A percentile compares a stretch with the other conserved stretches of the same genome.
phyloP scores from a whole-genome alignment of 2,888 invertebrate genomes.

The Pandemis corylana region DNA sequence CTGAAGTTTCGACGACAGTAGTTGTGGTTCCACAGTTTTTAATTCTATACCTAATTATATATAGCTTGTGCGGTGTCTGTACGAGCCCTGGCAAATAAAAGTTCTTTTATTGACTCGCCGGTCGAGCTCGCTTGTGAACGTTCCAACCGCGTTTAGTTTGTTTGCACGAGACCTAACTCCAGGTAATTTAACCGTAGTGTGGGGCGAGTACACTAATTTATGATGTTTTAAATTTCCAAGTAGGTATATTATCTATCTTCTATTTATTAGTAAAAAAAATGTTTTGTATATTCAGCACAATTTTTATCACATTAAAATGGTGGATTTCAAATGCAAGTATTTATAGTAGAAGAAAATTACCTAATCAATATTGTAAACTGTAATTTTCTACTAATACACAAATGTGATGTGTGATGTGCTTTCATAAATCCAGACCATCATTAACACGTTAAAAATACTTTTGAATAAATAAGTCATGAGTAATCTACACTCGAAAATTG shows the following conservation, averaged over 20 bases:
- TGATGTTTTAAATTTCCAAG: neutral
- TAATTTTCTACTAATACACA: too few species aligned
- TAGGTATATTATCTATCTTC: neutral
- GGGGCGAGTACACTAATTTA: neutral
- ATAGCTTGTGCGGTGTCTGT: conserved; percentile 1
- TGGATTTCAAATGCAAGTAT: too few species aligned
- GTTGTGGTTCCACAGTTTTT: neutral
- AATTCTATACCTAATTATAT: neutral
- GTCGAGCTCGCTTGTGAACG: neutral
- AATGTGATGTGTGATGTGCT: too few species aligned
- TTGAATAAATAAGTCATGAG: neutral
- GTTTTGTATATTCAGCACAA: neutral
- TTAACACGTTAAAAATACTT: neutral
- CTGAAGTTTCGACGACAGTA: too few species aligned
- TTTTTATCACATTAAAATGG: too few species aligned
- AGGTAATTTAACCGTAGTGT: neutral
- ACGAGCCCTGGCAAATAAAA: conserved; percentile 11
- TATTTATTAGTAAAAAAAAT: neutral
- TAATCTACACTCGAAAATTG: neutral
- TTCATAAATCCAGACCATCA: too few species aligned
- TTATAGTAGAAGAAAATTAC: too few species aligned
- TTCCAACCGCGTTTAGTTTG: neutral
- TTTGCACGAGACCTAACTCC: neutral
- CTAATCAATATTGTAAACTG: too few species aligned
- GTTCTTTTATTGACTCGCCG: conserved; percentile 12